These are phyloP conservation scores for Cephus runcator DNA, from an alignment of 2,888 invertebrate genomes.

Conservation along the genomic window DNA sequence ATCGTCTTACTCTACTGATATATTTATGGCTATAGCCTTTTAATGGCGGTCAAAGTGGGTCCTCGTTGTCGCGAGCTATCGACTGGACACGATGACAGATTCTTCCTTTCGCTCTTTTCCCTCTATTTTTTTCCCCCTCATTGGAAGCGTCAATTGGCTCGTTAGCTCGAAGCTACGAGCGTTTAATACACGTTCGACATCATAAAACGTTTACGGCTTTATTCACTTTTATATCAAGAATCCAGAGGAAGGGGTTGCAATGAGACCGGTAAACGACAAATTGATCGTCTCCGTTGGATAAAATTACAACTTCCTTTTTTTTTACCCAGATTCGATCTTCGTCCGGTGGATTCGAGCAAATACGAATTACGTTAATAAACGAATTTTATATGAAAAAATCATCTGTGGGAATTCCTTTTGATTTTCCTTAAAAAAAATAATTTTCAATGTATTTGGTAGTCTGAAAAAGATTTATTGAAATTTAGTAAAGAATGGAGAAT, in stretches of 20 bases:
- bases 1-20: background rate
- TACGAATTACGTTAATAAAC: background rate
- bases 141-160: conserved; percentile 22
- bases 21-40: background rate
- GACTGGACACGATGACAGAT: conserved; percentile 3
- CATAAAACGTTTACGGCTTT: conserved; percentile 1
- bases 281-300: background rate
- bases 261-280: background rate
- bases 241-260: background rate
- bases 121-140: background rate
- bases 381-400: background rate
- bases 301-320: background rate
- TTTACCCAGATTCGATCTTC: background rate
- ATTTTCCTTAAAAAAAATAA: background rate
- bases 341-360: background rate
- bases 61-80: background rate
- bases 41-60: background rate
- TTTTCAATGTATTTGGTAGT: too few species aligned
- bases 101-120: background rate
- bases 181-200: conserved; percentile 21
- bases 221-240: background rate
- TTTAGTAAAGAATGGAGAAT: background rate
- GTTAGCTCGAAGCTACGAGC: conserved; percentile 24
- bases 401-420: too few species aligned
- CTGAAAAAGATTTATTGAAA: background rate